Percentiles rank a stretch among this genome's conserved stretches.
Evolutionary conservation across 2,113 vertebrate species (phyloP).

Genomic region (Seriola aureovittata): DNA sequence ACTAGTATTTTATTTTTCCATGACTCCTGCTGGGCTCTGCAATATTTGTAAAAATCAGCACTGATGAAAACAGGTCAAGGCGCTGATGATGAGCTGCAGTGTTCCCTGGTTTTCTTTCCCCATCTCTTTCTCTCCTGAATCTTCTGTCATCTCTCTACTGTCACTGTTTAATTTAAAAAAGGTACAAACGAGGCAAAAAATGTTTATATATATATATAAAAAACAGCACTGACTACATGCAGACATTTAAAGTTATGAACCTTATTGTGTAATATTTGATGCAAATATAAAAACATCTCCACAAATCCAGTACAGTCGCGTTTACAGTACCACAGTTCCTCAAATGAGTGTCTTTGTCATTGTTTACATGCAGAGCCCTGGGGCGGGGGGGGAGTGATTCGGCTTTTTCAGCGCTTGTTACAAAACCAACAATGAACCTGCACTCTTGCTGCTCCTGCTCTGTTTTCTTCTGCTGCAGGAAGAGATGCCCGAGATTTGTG

Average conservation of each 20-base stretch:
- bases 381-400: not conserved
- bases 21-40: not conserved
- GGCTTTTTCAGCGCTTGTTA: slow-evolving; percentile 1
- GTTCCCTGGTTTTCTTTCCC: too few species aligned
- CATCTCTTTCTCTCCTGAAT: not conserved
- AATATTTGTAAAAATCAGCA: too few species aligned
- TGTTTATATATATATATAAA: too few species aligned
- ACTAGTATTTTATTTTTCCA: not conserved
- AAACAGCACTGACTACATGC: not conserved
- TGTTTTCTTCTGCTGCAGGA: not conserved
- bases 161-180: not conserved
- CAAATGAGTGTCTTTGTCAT: not conserved
- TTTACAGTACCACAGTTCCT: not conserved
- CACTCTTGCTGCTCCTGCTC: not conserved
- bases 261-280: not conserved
- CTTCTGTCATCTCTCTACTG: not conserved
- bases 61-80: not conserved
- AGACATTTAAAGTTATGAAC: too few species aligned
- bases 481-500: not conserved
- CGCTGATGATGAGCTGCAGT: too few species aligned
- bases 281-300: not conserved
- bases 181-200: not conserved
- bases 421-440: not conserved
- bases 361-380: not conserved
- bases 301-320: too few species aligned